Percentiles rank a stretch among this genome's conserved stretches.
Conservation (phyloP, 2,888 invertebrate genomes). For the Congeria kusceri region DNA sequence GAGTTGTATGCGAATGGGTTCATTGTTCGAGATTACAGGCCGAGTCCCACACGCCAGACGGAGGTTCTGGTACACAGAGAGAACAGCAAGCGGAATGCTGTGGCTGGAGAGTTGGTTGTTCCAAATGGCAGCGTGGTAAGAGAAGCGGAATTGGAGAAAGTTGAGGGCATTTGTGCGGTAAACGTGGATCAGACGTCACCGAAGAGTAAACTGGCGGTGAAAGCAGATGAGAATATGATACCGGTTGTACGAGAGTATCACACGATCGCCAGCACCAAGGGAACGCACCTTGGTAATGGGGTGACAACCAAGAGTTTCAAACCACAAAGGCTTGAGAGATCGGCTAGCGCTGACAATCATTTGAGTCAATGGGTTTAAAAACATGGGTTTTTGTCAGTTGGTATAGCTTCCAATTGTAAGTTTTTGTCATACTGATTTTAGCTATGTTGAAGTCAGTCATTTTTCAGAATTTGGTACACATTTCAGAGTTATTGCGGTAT, state of each 20-base stretch:
- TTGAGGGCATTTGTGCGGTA: neutral
- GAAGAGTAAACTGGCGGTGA: neutral
- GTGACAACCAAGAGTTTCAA: neutral
- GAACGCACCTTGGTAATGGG: slow-evolving; percentile 8
- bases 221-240: neutral
- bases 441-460: no score
- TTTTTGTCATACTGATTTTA: no score
- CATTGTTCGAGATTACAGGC: neutral
- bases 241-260: slow-evolving; percentile 32
- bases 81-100: neutral
- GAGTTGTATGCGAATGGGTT: neutral
- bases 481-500: no score
- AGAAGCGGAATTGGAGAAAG: neutral
- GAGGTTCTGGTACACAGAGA: neutral
- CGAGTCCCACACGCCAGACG: neutral
- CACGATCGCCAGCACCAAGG: slow-evolving; percentile 44
- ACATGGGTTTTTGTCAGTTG: no score
- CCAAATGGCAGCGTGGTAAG: neutral
- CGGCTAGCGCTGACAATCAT: slow-evolving; percentile 9
- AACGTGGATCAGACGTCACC: neutral
- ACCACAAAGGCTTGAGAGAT: neutral
- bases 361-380: slow-evolving; percentile 38
- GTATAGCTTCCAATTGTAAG: no score
- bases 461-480: no score
- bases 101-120: neutral